Percentiles rank a stretch among this genome's conserved stretches.
Conservation (phyloP, 2,113 vertebrate genomes). For the Chlorodrepanis virens region DNA sequence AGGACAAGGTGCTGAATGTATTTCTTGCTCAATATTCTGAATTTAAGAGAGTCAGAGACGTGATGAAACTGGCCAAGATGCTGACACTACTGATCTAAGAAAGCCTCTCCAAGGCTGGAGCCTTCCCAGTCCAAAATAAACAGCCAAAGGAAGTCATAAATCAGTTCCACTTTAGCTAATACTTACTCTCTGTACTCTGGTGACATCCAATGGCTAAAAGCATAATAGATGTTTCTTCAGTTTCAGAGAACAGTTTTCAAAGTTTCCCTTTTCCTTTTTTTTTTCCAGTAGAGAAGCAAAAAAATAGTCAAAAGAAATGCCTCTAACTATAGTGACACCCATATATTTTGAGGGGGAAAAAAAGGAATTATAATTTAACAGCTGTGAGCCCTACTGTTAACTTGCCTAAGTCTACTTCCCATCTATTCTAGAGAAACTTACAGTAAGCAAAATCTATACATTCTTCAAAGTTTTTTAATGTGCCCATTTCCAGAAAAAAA, state of each 20-base stretch:
- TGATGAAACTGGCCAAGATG: neutral
- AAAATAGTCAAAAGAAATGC: neutral
- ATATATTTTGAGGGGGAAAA: neutral
- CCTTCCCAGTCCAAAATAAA: neutral
- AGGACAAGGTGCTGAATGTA: neutral
- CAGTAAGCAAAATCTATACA: neutral
- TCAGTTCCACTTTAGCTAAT: neutral
- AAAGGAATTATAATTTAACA: neutral
- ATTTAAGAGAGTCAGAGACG: neutral
- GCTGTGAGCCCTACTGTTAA: neutral
- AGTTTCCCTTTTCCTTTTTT: neutral
- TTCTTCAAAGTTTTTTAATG: neutral
- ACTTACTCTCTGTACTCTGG: constrained; percentile 34
- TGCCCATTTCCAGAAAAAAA: neutral
- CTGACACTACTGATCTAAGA: neutral
- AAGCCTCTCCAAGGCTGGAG: neutral
- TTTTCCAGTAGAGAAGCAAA: neutral
- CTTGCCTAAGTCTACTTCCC: neutral
- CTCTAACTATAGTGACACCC: neutral
- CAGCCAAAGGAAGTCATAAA: neutral
- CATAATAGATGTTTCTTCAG: neutral
- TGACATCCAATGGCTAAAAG: constrained; percentile 34
- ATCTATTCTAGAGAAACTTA: neutral
- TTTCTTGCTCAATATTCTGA: neutral
- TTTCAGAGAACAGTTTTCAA: neutral